Evolutionary conservation across 2,113 vertebrate genomes (phyloP), one percentile per base, ranked within the genome.

Genomic region (Gallinago media): DNA sequence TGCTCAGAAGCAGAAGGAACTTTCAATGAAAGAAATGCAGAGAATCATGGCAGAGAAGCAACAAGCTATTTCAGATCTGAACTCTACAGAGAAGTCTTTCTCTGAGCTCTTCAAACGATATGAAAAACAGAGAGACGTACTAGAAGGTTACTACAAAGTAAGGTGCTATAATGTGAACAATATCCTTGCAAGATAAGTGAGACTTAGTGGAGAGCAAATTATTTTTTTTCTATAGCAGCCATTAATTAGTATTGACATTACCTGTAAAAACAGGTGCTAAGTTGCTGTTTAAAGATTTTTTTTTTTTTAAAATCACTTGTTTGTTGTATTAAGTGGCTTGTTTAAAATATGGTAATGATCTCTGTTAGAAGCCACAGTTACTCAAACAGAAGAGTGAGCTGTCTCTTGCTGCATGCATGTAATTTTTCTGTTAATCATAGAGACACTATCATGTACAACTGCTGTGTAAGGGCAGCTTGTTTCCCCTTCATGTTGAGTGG

Each of bases 41-140:
- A 97, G 91, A 66, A 95, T 97, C 16, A 50, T 97, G 34, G 96
- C 97, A 47, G 99, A 99, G 67, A 99, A 98, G 78, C 98, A 99
- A 8, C 99, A 99, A 88, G 94, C 98, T 29, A 73, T 97, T 42
- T 92, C 94, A 27, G 99, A 99, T 68, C 97, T 99, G 79, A 98
- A 96, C 44, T 95, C 98, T 23, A 97, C 98, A 98, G 99, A 99
- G 34, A 99, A 98, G 44, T 99, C 99, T 2, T 99, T 99, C 84
- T 98, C 98, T 0, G 98, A 99, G 4, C 97, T 99, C 54, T 99
- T 99, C 95, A 99, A 99, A 94, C 98, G 99, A 27, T 98, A 99
- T 75, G 99, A 99, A 92, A 99, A 99, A 42, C 99, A 99, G 96
- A 99, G 99, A 96, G 99, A 98, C 1, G 98, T 96, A 2, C 93